Evolutionary conservation across 2,888 invertebrate genomes (phyloP).

Genomic region (Euzophera pinguis): DNA sequence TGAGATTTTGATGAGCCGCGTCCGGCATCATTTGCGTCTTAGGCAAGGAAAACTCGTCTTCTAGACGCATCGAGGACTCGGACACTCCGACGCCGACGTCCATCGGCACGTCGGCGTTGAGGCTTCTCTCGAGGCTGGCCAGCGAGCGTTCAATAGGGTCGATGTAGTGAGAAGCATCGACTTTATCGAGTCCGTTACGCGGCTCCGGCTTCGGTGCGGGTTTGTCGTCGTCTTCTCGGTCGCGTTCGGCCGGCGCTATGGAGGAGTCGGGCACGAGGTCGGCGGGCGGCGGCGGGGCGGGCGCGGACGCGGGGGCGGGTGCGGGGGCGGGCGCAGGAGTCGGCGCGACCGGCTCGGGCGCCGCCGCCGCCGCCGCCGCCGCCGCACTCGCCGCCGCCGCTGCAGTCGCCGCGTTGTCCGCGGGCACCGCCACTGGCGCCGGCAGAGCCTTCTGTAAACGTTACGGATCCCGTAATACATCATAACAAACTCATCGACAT

Average conservation of each 20-base stretch:
- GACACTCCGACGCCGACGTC: constrained; percentile 74
- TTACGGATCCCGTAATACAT: background rate
- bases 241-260: constrained; percentile 33
- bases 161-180: constrained; percentile 71
- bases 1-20: constrained; percentile 59
- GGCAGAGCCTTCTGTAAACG: constrained; percentile 41
- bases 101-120: constrained; percentile 79
- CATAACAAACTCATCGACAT: no score
- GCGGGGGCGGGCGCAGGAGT: constrained; percentile 32
- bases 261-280: constrained; percentile 40
- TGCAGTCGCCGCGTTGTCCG: constrained; percentile 23
- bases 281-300: constrained; percentile 21
- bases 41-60: constrained; percentile 65
- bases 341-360: constrained; percentile 29
- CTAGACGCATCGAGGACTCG: constrained; percentile 68
- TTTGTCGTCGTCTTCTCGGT: constrained; percentile 44
- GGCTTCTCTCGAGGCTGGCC: constrained; percentile 83
- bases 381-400: constrained; percentile 22
- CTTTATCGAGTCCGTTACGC: constrained; percentile 66
- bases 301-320: constrained; percentile 14
- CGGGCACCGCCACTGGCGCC: constrained; percentile 30
- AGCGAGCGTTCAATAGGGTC: constrained; percentile 86
- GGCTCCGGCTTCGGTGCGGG: constrained; percentile 49
- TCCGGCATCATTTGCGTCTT: constrained; percentile 60
- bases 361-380: constrained; percentile 14